Percentiles rank a stretch among this genome's conserved stretches.
phyloP scores from a whole-genome alignment of 2,797 vertebrate genomes.

The Typhlichthys eigenmanni region DNA sequence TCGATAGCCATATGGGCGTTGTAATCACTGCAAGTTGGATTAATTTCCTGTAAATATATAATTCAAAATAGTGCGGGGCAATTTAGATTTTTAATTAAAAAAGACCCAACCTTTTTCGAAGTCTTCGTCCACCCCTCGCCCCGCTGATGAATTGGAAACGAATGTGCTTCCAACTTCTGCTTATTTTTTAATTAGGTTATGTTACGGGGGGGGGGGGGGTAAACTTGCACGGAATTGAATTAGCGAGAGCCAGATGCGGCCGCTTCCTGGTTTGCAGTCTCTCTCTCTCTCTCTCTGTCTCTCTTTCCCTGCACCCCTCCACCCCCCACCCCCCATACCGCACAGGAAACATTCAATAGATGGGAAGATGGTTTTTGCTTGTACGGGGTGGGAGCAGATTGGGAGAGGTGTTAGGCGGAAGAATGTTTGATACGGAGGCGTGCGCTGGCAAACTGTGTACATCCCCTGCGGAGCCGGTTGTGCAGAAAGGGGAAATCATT shows the following conservation, averaged over 20 bases:
- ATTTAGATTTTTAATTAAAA: conserved; percentile 79
- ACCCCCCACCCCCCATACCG: conserved; percentile 38
- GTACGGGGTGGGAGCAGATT: conserved; percentile 33
- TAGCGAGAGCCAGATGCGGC: conserved; percentile 73
- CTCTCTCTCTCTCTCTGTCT: conserved; percentile 33
- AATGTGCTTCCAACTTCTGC: conserved; percentile 61
- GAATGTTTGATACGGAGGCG: conserved; percentile 53
- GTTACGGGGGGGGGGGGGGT: conserved; percentile 70
- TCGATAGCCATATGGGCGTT: conserved; percentile 69
- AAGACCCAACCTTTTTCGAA: conserved; percentile 69
- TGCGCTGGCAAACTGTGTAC: conserved; percentile 54
- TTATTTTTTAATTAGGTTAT: conserved; percentile 77
- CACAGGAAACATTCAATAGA: conserved; percentile 37
- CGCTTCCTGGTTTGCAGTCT: conserved; percentile 64
- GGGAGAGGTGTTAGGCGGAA: conserved; percentile 48
- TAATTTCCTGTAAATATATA: conserved; percentile 76
- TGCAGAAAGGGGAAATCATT: conserved; percentile 21
- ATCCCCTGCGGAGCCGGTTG: conserved; percentile 60
- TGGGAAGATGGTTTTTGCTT: neutral
- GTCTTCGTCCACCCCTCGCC: conserved; percentile 58
- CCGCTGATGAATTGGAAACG: conserved; percentile 76
- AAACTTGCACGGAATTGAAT: conserved; percentile 76
- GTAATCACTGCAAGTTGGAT: conserved; percentile 67
- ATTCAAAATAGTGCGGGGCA: conserved; percentile 72
- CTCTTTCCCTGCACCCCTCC: conserved; percentile 19